A percentile compares a stretch with the other conserved stretches of the same genome.
Evolutionary conservation across 2,113 vertebrate species (phyloP).

Genomic region (Cettia cetti): DNA sequence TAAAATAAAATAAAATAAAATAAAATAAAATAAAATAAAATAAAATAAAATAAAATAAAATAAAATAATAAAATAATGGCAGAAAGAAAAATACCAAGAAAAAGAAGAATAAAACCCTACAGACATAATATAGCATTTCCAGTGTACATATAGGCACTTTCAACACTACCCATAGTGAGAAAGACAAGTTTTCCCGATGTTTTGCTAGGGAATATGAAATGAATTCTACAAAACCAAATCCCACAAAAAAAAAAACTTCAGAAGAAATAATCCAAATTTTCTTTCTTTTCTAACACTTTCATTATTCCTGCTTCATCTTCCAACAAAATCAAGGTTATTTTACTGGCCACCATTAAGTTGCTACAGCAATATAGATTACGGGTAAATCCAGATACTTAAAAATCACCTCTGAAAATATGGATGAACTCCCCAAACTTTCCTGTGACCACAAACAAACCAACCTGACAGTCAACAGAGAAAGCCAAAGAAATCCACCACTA

Average conservation of each 20-base stretch:
- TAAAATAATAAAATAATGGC: too few species aligned
- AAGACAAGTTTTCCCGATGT: not conserved
- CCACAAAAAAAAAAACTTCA: not conserved
- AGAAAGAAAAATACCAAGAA: not conserved
- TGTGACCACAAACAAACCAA: not conserved
- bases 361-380: not conserved
- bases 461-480: not conserved
- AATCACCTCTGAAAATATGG: not conserved
- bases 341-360: not conserved
- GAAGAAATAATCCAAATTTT: not conserved
- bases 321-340: not conserved
- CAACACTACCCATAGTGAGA: not conserved
- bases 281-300: not conserved
- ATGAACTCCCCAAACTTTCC: not conserved
- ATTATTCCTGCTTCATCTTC: not conserved
- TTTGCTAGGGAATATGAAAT: not conserved
- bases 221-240: not conserved
- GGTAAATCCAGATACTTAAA: not conserved
- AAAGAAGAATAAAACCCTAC: not conserved
- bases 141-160: not conserved
- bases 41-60: too few species aligned
- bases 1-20: too few species aligned
- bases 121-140: not conserved
- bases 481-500: not conserved
- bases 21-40: too few species aligned